Conservation (phyloP, 2,797 vertebrate genomes). For the Arvicola amphibius region DNA sequence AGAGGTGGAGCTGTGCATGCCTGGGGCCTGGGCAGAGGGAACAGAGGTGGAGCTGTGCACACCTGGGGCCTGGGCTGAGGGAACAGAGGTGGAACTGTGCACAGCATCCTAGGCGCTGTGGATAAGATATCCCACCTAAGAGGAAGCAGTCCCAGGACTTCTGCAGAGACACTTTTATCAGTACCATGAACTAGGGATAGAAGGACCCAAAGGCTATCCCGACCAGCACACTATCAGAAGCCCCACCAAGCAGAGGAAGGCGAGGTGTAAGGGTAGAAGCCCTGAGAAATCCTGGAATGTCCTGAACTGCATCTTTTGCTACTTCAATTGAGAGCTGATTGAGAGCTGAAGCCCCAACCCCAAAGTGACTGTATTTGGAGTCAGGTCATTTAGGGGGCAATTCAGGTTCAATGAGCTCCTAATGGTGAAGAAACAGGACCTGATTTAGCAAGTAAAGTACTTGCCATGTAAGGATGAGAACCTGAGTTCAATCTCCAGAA, state of each 20-base stretch:
- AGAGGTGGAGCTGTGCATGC: no score
- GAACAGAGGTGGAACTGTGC: no score
- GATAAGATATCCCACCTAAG: not conserved
- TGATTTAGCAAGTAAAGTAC: not conserved
- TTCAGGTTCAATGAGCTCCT: not conserved
- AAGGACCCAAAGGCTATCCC: not conserved
- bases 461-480: not conserved
- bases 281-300: not conserved
- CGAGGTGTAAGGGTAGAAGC: not conserved
- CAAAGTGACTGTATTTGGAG: not conserved
- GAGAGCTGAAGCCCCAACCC: not conserved
- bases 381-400: not conserved
- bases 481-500: not conserved
- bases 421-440: not conserved
- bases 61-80: no score
- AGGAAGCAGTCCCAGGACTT: accelerated
- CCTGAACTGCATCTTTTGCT: not conserved
- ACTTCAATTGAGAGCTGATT: not conserved
- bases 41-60: no score
- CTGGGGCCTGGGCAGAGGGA: no score
- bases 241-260: not conserved
- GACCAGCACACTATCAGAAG: not conserved
- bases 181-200: not conserved
- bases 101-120: accelerated
- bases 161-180: not conserved